Conservation (phyloP, 2,113 vertebrate species). For the Oncorhynchus nerka region DNA sequence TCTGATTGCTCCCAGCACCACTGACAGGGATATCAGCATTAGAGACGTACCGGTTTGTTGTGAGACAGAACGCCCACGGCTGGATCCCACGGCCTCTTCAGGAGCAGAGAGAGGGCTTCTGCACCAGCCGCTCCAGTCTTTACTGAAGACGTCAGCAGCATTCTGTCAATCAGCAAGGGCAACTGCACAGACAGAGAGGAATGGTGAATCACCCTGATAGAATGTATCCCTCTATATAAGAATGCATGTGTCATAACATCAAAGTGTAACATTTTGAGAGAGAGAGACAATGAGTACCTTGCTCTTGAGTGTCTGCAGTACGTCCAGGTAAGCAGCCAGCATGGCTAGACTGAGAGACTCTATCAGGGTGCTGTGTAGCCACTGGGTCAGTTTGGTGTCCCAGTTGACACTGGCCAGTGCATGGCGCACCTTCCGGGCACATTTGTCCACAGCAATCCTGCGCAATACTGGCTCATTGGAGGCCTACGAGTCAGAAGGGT, state of each 20-base stretch:
- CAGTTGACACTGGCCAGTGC: conserved; percentile 91
- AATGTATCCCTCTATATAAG: background rate
- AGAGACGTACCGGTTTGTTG: conserved; percentile 87
- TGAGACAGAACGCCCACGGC: conserved; percentile 95
- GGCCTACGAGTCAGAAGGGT: conserved; percentile 65
- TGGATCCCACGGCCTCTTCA: conserved; percentile 97
- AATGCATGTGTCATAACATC: background rate
- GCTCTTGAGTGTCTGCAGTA: conserved; percentile 95
- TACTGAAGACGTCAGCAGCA: conserved; percentile 86
- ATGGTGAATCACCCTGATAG: background rate
- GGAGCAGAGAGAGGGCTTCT: conserved; percentile 90
- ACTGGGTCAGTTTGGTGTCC: conserved; percentile 94
- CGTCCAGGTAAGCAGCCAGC: conserved; percentile 94
- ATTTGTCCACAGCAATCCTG: conserved; percentile 93
- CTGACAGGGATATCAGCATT: background rate
- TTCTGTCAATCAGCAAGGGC: conserved; percentile 91
- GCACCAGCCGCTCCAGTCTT: conserved; percentile 88
- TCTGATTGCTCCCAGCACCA: background rate
- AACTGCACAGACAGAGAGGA: conserved; percentile 71
- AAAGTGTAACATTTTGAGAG: background rate
- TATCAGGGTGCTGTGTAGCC: conserved; percentile 91
- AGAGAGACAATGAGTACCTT: conserved; percentile 70
- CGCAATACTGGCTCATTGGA: conserved; percentile 92
- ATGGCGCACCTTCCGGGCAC: conserved; percentile 90
- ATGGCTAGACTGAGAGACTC: conserved; percentile 92